Percentiles rank a stretch among this genome's conserved stretches.
phyloP scores from a whole-genome alignment of 1,140 invertebrate species.

The Monomorium pharaonis region DNA sequence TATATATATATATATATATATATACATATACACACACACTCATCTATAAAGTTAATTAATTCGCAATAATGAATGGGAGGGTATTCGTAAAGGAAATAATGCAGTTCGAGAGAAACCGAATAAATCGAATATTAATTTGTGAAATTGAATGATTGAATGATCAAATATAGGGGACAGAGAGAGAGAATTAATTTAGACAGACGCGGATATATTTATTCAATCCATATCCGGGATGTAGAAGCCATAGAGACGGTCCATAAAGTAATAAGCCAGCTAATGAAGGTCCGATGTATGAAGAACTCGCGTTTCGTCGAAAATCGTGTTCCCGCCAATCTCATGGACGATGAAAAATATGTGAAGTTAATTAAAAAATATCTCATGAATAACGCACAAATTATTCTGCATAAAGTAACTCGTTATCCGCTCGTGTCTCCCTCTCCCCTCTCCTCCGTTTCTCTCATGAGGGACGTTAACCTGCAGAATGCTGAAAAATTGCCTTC shows the following conservation, averaged over 20 bases:
- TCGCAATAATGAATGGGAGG: slow-evolving; percentile 28
- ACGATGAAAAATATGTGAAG: slow-evolving; percentile 37
- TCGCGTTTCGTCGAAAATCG: slow-evolving; percentile 8
- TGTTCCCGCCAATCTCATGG: background rate
- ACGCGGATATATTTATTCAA: slow-evolving; percentile 20
- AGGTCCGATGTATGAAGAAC: background rate
- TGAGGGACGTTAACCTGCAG: slow-evolving; percentile 30
- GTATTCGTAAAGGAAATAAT: slow-evolving; percentile 12
- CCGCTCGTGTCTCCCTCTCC: background rate
- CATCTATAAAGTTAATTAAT: slow-evolving; percentile 43
- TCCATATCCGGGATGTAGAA: background rate
- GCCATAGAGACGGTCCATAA: background rate
- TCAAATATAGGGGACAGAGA: background rate
- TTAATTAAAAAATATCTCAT: slow-evolving; percentile 50
- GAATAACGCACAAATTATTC: slow-evolving; percentile 33
- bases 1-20: too few species aligned
- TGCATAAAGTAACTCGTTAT: slow-evolving; percentile 35
- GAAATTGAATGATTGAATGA: slow-evolving; percentile 53
- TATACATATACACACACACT: background rate
- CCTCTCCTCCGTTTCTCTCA: slow-evolving; percentile 7
- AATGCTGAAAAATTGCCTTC: slow-evolving; percentile 49
- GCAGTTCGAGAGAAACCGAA: slow-evolving; percentile 3
- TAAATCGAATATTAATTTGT: slow-evolving; percentile 36
- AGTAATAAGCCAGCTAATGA: slow-evolving; percentile 36
- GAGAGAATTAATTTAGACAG: slow-evolving; percentile 34